Evolutionary conservation across 2,113 vertebrate genomes (phyloP), one percentile per base, ranked within the genome.

Genomic region (Amphilophus citrinellus): DNA sequence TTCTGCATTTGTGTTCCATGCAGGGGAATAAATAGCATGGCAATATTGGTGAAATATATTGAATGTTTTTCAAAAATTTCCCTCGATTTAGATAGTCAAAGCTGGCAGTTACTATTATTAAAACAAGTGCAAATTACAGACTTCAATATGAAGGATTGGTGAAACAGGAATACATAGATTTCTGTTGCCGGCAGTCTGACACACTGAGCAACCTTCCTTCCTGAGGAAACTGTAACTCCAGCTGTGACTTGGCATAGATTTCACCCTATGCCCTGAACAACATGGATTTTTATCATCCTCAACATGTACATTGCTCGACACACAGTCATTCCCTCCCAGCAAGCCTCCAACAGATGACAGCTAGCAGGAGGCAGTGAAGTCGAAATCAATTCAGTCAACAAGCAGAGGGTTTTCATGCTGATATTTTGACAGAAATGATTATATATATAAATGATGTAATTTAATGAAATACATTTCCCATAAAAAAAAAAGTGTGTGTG

Each of bases 311-410:
- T 32, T 42, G 56, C 80, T 82, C 80, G 79, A 87, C 75, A 82
- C 35, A 18, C 76, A 71, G 66, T 79, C 60, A 44, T 84, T 77
- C 76, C 76, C 71, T 80, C 83, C 18, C 90, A 90, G 89, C 80
- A 76, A 80, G 78, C 83, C 30, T 58, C 87, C 42, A 50, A 65
- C 88, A 87, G 85, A 91, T n/a, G 76, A 87, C 87, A 89, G 84
- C 84, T 66, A 79, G 76, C 84, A 30, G 88, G 78, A 89, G 86
- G 87, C 20, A 47, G 66, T 60, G 68, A 15, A 65, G 76, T 83
- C 76, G 87, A 39, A 77, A 73, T 44, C 73, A 44, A 37, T 57
- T 53, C 76, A 24, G 73, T 84, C 83, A 80, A 59, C 65, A 39
- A 84, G 42, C 18, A 27, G 47, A 77, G 79, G 84, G 88, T 82